Percentiles rank a stretch among this genome's conserved stretches.
phyloP scores from a whole-genome alignment of 2,113 vertebrate species.

The Hypanus sabinus region DNA sequence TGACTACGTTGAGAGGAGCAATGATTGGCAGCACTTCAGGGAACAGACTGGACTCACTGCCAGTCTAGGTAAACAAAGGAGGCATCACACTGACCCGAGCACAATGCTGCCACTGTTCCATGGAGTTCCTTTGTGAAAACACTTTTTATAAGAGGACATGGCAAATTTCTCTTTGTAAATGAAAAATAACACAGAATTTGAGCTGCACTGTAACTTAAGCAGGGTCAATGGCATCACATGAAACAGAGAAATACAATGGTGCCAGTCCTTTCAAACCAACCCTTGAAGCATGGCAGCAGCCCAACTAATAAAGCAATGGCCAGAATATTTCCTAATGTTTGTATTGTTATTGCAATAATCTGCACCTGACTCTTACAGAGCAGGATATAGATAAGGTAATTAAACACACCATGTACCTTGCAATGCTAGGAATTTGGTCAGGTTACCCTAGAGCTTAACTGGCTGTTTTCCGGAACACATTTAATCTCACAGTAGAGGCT shows the following conservation, averaged over 20 bases:
- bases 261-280: not conserved
- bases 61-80: slow-evolving; percentile 3
- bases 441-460: not conserved
- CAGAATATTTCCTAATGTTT: not conserved
- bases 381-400: not conserved
- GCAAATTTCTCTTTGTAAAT: not conserved
- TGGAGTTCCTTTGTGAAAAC: not conserved
- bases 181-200: not conserved
- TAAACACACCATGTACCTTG: not conserved
- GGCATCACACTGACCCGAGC: not conserved
- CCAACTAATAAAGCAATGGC: not conserved
- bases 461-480: not conserved
- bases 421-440: not conserved
- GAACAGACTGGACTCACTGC: not conserved
- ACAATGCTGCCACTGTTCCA: slow-evolving; percentile 3
- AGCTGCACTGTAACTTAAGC: not conserved
- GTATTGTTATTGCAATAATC: not conserved
- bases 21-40: not conserved
- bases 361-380: not conserved
- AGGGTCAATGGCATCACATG: not conserved
- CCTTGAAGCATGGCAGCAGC: not conserved
- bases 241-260: not conserved
- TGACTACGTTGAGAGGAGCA: not conserved
- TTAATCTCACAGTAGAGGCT: not conserved
- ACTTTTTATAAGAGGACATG: not conserved